Evolutionary conservation across 2,113 vertebrate species (phyloP).

Genomic region (Rhynchomys soricoides): DNA sequence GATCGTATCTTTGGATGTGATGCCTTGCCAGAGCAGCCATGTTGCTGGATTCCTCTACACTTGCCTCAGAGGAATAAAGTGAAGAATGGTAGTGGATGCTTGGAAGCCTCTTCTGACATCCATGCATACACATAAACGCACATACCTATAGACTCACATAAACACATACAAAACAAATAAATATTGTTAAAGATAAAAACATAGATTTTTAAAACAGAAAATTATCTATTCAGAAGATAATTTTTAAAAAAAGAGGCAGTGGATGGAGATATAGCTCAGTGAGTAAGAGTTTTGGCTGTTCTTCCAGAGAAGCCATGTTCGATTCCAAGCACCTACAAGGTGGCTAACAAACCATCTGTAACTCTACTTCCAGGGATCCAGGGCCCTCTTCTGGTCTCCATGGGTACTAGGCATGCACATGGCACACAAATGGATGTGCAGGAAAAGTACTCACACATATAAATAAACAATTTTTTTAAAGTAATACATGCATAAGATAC

Average conservation of each 20-base stretch:
- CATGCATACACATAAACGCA: no score
- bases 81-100: background rate
- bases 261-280: background rate
- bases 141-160: background rate
- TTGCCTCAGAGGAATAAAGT: background rate
- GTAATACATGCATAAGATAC: background rate
- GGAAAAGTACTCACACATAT: background rate
- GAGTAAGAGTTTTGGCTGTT: background rate
- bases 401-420: no score
- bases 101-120: background rate
- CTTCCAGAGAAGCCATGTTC: background rate
- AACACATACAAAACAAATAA: background rate
- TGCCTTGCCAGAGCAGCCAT: no score
- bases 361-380: background rate
- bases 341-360: background rate
- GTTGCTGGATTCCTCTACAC: no score
- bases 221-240: constrained; percentile 1
- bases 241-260: background rate
- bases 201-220: constrained; percentile 1
- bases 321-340: background rate
- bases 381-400: background rate
- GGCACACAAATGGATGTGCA: background rate
- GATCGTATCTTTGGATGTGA: no score
- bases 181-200: background rate
- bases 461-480: background rate